A percentile compares a stretch with the other conserved stretches of the same genome.
Evolutionary conservation across 2,113 vertebrate species (phyloP).

Genomic region (Cyphomyrus discorhynchus): DNA sequence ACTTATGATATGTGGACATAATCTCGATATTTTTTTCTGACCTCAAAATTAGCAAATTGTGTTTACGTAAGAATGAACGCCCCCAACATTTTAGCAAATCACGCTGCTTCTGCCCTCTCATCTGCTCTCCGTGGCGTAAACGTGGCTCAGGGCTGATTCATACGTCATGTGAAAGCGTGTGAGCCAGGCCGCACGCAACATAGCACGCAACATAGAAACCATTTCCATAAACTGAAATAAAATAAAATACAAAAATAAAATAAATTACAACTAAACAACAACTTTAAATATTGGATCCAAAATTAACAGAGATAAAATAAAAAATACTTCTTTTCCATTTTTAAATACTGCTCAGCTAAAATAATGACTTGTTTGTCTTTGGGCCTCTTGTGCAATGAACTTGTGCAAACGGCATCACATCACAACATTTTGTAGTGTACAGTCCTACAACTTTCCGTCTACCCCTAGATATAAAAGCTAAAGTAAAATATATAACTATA

Average conservation of each 20-base stretch:
- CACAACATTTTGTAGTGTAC: too few species aligned
- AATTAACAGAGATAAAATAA: too few species aligned
- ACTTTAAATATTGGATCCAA: too few species aligned
- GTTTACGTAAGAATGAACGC: neutral
- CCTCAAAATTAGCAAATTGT: neutral
- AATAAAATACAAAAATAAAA: neutral
- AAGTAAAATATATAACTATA: too few species aligned
- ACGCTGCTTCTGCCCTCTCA: neutral
- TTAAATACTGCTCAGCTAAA: neutral
- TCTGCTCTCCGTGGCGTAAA: neutral
- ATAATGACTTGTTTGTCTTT: neutral
- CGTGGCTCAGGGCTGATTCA: neutral
- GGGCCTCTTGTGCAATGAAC: neutral
- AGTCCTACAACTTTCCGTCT: too few species aligned
- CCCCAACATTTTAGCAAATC: too few species aligned
- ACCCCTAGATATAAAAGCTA: too few species aligned
- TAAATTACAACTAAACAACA: too few species aligned
- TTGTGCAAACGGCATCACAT: neutral
- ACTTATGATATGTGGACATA: neutral
- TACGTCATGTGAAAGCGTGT: neutral
- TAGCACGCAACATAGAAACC: neutral
- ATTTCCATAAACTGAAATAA: neutral
- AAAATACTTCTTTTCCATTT: neutral
- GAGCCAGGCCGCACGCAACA: neutral
- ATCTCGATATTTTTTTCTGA: neutral